Percentiles rank a stretch among this genome's conserved stretches.
Conservation (phyloP, 2,797 vertebrate species). For the Oryzias sinensis region DNA sequence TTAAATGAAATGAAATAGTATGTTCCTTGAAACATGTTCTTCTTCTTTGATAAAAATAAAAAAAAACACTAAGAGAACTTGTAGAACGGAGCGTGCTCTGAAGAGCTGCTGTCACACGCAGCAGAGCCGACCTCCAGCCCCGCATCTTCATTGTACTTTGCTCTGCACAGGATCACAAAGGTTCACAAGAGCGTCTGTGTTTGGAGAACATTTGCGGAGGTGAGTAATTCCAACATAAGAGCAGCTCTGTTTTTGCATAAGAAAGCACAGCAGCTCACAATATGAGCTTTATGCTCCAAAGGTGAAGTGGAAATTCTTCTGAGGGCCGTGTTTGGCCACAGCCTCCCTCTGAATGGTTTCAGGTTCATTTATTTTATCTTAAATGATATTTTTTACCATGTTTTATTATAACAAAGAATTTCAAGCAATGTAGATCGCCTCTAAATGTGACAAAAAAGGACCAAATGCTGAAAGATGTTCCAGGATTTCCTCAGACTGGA, state of each 20-base stretch:
- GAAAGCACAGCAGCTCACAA: neutral
- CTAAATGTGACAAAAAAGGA: neutral
- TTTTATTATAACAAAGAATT: neutral
- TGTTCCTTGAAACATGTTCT: neutral
- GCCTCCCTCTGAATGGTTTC: neutral
- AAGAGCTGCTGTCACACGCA: neutral
- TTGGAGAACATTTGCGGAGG: neutral
- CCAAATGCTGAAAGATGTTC: neutral
- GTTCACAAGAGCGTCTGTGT: neutral
- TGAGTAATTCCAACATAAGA: constrained; percentile 5
- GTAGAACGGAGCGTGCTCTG: neutral
- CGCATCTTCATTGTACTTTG: neutral
- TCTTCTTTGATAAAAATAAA: neutral
- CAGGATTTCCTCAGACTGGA: neutral
- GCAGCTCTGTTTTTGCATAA: neutral
- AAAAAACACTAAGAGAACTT: neutral
- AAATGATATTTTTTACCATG: neutral
- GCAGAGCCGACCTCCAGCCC: neutral
- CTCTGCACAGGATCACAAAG: neutral
- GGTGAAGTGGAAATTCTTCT: neutral
- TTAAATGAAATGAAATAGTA: neutral
- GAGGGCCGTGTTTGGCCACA: constrained; percentile 19
- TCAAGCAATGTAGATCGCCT: no score
- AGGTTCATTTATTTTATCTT: constrained; percentile 6
- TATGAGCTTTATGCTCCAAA: neutral